Base-by-base conservation (phyloP, 2,888 invertebrate species). In the Campoplex nolae region DNA sequence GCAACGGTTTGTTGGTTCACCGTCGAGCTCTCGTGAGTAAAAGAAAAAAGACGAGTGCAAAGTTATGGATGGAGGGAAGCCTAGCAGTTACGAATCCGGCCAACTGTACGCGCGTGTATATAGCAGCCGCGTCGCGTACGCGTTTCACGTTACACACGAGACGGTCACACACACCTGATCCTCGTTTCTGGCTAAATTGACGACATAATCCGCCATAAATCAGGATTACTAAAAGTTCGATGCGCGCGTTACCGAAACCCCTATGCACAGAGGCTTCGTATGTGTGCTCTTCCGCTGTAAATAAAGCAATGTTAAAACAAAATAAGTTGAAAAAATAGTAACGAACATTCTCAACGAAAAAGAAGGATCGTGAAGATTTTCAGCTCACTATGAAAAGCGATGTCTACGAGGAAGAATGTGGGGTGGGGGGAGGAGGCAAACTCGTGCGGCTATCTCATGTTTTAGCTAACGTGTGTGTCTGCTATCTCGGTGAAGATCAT, bases 181-280 rank as follows among this genome's bases (percentile, higher is more conserved):
- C 93, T 92, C 90, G 91, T 89, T 90, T 90, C 81, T 84, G 70
- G 91, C 89, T 90, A 92, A 94, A 94, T 94, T 94, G 94, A 94
- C 91, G 93, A 90, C 91, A 92, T 94, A 94, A 94, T 94, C 94
- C 92, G 89, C 91, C 90, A 93, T 94, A 94, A 94, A 92, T 94
- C 93, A 93, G 94, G 94, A 93, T 94, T 94, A 38, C 94, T 90
- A 90, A 84, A 86, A 87, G 84, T 87, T 87, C 87, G 84, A 87
- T 87, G 84, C 84, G 84, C 84, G 84, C 71, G 51, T 81, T 48
- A 45, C 68, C n/a, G 42, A 70, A 28, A 9, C 82, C 77, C 58
- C 42, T 28, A 48, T 77, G 79, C 77, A 82, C 62, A 76, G 48
- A 13, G 45, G 70, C 78, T 83, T 42, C 6, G 35, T 13, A 16